Base-by-base conservation (phyloP, 2,888 invertebrate species). In the Bellardia bayeri region DNA sequence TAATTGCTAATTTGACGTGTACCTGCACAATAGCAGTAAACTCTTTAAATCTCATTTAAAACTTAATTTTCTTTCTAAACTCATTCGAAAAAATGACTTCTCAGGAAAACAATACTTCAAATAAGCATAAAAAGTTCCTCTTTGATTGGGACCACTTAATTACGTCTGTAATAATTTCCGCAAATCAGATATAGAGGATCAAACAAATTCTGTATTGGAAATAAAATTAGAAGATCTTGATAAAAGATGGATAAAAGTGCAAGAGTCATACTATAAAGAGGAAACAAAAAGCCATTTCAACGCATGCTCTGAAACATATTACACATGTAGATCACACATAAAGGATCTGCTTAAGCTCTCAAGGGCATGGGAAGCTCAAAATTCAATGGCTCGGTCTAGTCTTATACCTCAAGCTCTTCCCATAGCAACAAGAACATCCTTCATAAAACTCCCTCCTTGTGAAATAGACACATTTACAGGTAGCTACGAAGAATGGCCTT, bases 141-240 rank as follows among this genome's bases (percentile, higher is more conserved):
- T 79, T 51, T 71, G 76, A 42, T 51, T 76, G 23, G 33, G 61
- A 54, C 56, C 61, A 64, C 51, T 66, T 69, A 79, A 14, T 82
- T 54, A 49, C 54, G 8, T 75, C 30, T 75, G 75, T n/a, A 45
- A 3, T 13, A 45, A n/a, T 8, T 75, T 63, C 14, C 63, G 14
- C 3, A 49, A 45, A 13, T 45, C 61, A 14, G 37, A 63, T 14
- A 9, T 63, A 2, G 30, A 23, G 33, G 49, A 75, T 33, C 75
- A 75, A 9, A 75, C 75, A 9, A 63, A 75, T 49, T 23, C 63
- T 2, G 14, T 61, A 11, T 37, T 74, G 11, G 74, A 74, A 74
- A 45, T 13, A 1, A 75, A 75, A 49, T 13, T 75, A 9, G 75
- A 72, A 23, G 58, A 49, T 14, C 49, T 49, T 14, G 49, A 49